Conservation (phyloP, 2,888 invertebrate species). For the Dorcus parallelipipedus region DNA sequence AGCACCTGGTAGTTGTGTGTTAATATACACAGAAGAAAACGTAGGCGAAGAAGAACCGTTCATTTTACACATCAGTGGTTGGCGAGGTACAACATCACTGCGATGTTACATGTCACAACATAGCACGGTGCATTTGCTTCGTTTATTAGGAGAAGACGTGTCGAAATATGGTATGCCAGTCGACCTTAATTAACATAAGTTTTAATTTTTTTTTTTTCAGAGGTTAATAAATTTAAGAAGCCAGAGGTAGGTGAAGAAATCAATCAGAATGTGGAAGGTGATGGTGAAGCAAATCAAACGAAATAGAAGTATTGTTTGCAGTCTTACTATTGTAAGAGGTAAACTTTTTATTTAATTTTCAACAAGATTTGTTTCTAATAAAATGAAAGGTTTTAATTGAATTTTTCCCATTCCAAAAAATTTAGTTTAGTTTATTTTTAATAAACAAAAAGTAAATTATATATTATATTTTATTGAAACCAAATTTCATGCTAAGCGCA, state of each 20-base stretch:
- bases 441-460: no score
- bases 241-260: constrained; percentile 38
- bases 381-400: no score
- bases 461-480: no score
- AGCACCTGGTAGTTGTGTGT: constrained; percentile 72
- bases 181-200: background rate
- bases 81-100: constrained; percentile 85
- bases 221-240: constrained; percentile 71
- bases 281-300: constrained; percentile 29
- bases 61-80: constrained; percentile 75
- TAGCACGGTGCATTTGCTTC: constrained; percentile 82
- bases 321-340: background rate
- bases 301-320: constrained; percentile 11
- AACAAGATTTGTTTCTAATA: no score
- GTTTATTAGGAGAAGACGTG: constrained; percentile 81
- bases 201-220: constrained; percentile 45
- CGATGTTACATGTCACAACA: constrained; percentile 83
- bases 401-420: no score
- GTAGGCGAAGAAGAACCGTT: constrained; percentile 47
- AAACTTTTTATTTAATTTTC: no score
- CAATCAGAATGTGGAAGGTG: constrained; percentile 30
- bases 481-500: no score
- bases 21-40: constrained; percentile 59
- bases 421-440: no score
- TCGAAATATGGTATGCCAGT: constrained; percentile 71